Base-by-base conservation (phyloP, 1,140 invertebrate genomes). In the Drosophila punjabiensis region DNA sequence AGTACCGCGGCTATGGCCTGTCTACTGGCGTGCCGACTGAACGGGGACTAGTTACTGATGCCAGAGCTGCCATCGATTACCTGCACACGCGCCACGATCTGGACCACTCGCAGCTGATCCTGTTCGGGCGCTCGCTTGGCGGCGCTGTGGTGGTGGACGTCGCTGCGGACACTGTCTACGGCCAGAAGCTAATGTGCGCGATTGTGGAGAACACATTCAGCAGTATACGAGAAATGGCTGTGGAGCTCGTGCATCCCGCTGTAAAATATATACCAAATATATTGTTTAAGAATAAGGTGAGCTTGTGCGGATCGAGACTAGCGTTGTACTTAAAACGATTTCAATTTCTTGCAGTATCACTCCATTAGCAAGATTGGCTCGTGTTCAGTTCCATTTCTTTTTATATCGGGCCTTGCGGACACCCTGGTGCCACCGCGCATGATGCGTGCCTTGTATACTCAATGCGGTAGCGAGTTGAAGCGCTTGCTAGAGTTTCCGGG, bases 201-300 rank as follows among this genome's bases (percentile, higher is more conserved):
- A 95, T 99, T 78, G 94, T 99, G 33, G 98, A 99, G 94, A 99
- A 99, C 92, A 98, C 98, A 45, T 99, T 99, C 91, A 98, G 98
- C 10, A 98, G 96, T 91, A 97, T 99, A 93, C 97, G 97, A 32
- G 97, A 98, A 77, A 98, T 99, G 96, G 97, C 97, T n/a, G 94
- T 95, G 81, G 95, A 96, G 55, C 93, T 97, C 68, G 94, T 97
- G 39, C 95, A 96, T 85, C 95, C 94, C 92, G 94, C 96, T 84
- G 92, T 97, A 45, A 94, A 95, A 69, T 96, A 96, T 93, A 93
- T 98, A 75, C 97, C 97, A 77, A 93, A 95, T 77, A 95, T 96
- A 93, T 96, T 95, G 88, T 97, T 97, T 93, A 98, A 98, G 94
- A 98, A 97, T 94, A 97, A 97, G 95, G 97, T 97, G 93, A 53